phyloP scores from a whole-genome alignment of 2,797 vertebrate species.

The Carapus acus region DNA sequence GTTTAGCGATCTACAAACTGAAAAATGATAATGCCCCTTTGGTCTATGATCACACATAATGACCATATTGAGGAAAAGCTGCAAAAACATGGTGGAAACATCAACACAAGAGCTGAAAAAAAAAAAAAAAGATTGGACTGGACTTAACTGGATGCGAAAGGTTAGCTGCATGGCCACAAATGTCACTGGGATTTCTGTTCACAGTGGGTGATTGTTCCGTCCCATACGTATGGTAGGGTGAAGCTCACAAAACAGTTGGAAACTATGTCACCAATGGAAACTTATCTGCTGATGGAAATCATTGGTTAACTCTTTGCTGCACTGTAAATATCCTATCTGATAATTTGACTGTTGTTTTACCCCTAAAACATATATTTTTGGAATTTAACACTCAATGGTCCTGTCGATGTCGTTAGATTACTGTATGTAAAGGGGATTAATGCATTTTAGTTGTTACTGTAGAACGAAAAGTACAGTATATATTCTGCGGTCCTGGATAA shows the following conservation, averaged over 20 bases:
- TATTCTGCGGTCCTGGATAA: constrained; percentile 69
- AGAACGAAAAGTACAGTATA: constrained; percentile 61
- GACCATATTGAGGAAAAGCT: neutral
- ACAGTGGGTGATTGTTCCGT: constrained; percentile 40
- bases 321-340: too few relatives aligned
- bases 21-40: neutral
- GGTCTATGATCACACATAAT: neutral
- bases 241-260: constrained; percentile 21
- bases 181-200: constrained; percentile 30
- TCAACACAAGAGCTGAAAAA: too few relatives aligned
- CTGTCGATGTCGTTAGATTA: too few relatives aligned
- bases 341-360: too few relatives aligned
- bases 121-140: too few relatives aligned
- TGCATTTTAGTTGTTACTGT: constrained; percentile 56
- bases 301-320: too few relatives aligned
- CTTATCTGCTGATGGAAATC: too few relatives aligned
- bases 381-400: too few relatives aligned
- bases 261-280: constrained; percentile 11
- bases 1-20: too few relatives aligned
- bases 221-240: constrained; percentile 8
- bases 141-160: constrained; percentile 21
- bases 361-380: too few relatives aligned
- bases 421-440: constrained; percentile 73
- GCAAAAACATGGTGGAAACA: neutral
- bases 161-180: constrained; percentile 3